Evolutionary conservation across 1,140 invertebrate genomes (phyloP), one percentile per base, ranked within the genome.

Genomic region (Pentalonia nigronervosa): DNA sequence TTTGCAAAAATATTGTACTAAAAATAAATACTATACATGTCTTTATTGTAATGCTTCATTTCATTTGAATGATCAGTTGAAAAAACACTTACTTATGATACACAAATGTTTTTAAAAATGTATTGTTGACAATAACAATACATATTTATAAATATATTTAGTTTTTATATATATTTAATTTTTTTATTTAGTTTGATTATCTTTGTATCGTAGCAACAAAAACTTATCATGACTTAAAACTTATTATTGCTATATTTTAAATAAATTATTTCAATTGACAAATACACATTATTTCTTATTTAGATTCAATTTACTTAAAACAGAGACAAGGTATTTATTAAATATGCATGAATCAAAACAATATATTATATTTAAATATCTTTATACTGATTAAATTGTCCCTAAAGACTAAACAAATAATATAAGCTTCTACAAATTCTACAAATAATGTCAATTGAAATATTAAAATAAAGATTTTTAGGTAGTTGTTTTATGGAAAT

Each of bases 11-110:
- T 86, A 41, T 86, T 93, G 91, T 53, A 93, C 48, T 41, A 93
- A 93, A 93, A 93, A 93, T 47, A 93, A 93, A 83, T 93, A 93
- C 14, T 93, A 30, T 30, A 86, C 81, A 30, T 93, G 91, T 84
- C 91, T 93, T 30, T 93, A 93, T 86, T 93, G 91, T 7, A 86
- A 93, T 45, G 81, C 45, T 50, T 81, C 91, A 41, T 93, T 93
- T 56, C 91, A 93, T 56, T 76, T 93, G 34, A 93, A 84, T 34
- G 91, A 93, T 1, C 91, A 93, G 50, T 45, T 93, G 34, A 93
- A 93, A 56, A 93, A 86, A 86, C 91, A 93, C 41, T 93, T 93
- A 67, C 23, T 93, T 4, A 86, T 93, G 91, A 93, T 93, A 25
- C 91, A 93, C 41, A 93, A 93, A 86, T 93, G 91, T 84, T 86